Conservation (phyloP, 2,797 vertebrate genomes). For the Xyrichtys novacula region DNA sequence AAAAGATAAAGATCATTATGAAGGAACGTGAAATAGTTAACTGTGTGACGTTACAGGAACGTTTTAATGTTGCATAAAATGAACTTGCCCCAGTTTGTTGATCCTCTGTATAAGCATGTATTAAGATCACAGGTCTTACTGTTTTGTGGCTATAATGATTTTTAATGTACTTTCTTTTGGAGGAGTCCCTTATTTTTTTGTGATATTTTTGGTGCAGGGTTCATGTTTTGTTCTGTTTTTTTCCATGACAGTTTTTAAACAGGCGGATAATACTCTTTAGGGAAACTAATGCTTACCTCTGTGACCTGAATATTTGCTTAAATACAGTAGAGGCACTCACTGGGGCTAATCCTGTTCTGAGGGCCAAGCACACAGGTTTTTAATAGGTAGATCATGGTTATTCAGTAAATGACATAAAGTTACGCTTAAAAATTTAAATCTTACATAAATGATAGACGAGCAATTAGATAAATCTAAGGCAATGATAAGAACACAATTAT, state of each 20-base stretch:
- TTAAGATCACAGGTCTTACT: not conserved
- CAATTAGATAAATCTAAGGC: no score
- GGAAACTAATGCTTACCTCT: not conserved
- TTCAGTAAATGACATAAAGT: not conserved
- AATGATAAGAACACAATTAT: no score
- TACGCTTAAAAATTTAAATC: no score
- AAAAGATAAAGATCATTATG: slow-evolving; percentile 2
- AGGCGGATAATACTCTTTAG: no score
- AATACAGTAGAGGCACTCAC: not conserved
- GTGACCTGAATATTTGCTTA: not conserved
- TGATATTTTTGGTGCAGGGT: no score
- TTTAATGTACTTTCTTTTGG: not conserved
- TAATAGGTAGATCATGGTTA: not conserved
- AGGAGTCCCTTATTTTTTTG: no score
- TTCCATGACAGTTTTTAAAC: not conserved
- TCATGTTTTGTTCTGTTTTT: not conserved
- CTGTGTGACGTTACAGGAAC: not conserved
- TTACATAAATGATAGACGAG: no score
- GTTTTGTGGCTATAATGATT: no score
- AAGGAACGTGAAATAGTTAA: slow-evolving; percentile 1
- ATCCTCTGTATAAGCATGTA: not conserved
- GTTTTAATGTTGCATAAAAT: not conserved
- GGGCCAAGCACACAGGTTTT: not conserved
- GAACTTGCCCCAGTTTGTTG: not conserved
- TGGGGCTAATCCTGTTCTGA: not conserved